These are phyloP conservation scores for Peromyscus melanophrys DNA, from an alignment of 2,797 vertebrate species.

Conservation along the genomic window DNA sequence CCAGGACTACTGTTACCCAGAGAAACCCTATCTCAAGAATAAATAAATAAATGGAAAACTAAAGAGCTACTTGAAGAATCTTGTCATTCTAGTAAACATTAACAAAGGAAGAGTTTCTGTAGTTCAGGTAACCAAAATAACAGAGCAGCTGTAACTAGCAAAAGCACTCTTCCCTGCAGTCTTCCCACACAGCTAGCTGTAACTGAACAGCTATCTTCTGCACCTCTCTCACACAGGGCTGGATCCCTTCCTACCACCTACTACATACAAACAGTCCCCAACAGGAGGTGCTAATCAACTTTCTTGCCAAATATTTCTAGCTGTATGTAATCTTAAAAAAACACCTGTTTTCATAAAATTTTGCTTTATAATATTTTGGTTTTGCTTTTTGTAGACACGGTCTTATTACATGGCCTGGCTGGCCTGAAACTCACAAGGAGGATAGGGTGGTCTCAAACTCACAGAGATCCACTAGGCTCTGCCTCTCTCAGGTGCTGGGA, in stretches of 20 bases:
- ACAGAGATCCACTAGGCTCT: neutral
- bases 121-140: slow-evolving; percentile 31
- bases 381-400: neutral
- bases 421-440: neutral
- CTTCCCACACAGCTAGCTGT: neutral
- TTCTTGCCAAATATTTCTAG: neutral
- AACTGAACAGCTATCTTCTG: neutral
- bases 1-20: too few species aligned
- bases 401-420: neutral
- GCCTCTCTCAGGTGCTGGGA: neutral
- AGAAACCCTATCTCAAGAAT: too few species aligned
- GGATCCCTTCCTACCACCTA: neutral
- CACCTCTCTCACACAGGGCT: neutral
- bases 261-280: neutral
- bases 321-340: neutral
- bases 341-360: neutral
- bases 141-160: neutral
- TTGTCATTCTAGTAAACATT: slow-evolving; percentile 8
- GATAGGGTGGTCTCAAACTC: neutral
- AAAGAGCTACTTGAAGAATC: slow-evolving; percentile 36
- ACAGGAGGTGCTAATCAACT: neutral
- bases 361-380: neutral
- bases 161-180: slow-evolving; percentile 20
- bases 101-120: slow-evolving; percentile 38
- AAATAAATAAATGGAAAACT: neutral